Evolutionary conservation across 2,888 invertebrate genomes (phyloP).

Genomic region (Tineola bisselliella): DNA sequence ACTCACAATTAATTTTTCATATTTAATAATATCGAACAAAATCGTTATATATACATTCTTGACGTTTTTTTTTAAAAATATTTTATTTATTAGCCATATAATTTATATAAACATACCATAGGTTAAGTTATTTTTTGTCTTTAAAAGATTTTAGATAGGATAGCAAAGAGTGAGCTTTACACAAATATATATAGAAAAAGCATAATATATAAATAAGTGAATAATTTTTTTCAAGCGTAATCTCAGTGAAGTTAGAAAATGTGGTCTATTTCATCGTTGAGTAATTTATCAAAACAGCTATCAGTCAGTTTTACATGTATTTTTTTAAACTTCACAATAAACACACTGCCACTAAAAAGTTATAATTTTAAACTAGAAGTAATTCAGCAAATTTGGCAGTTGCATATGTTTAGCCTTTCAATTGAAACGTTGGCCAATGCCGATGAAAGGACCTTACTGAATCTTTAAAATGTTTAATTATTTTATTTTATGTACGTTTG

Average conservation of each 20-base stretch:
- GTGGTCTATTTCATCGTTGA: not conserved
- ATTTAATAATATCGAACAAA: conserved; percentile 32
- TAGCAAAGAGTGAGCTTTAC: conserved; percentile 65
- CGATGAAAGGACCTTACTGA: not conserved
- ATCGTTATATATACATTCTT: conserved; percentile 42
- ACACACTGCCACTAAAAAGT: conserved; percentile 1
- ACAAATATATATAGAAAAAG: conserved; percentile 27
- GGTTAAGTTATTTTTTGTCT: conserved; percentile 55
- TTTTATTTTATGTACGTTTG: not conserved
- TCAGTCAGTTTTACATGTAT: not conserved
- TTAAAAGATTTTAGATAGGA: conserved; percentile 61
- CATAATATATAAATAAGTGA: no score
- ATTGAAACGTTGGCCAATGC: not conserved
- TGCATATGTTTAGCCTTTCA: not conserved
- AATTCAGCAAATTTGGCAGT: not conserved
- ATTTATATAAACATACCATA: conserved; percentile 68
- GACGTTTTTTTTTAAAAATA: conserved; percentile 29
- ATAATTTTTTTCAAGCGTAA: not conserved
- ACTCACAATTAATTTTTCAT: conserved; percentile 38
- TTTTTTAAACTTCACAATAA: not conserved
- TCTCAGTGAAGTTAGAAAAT: not conserved
- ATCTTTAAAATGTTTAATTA: not conserved
- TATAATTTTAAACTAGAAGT: not conserved
- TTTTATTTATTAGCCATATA: conserved; percentile 55
- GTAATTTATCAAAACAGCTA: not conserved